Evolutionary conservation across 2,888 invertebrate species (phyloP), one percentile per base, ranked within the genome.

Genomic region (Unio pictorum): DNA sequence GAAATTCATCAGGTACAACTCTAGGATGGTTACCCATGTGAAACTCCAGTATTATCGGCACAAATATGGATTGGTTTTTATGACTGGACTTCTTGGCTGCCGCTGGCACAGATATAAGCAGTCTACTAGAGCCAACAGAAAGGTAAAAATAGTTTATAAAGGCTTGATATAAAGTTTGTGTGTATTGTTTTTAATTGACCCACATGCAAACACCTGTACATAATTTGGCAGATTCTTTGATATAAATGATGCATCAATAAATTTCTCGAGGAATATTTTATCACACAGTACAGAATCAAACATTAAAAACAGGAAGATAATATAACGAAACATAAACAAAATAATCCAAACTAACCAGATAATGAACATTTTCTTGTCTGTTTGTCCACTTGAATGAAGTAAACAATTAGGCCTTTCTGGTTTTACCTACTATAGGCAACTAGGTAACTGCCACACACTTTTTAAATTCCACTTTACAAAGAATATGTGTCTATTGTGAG

Each of bases 51-150:
- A 84, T 71, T 88, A 88, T 71, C 75, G 81, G 34, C 84, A 84
- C 67, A 84, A 86, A 72, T 88, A 88, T 76, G 81, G 83, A 60
- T 73, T 81, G 56, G 84, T 86, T 34, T 86, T 81, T 61, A 82
- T 88, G 82, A 87, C 88, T 7, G 88, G 88, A 6, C 67, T 84
- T 7, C 78, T 87, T 20, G 88, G 88, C 1, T 88, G 88, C 72
- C 72, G 87, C 62, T 88, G 88, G 88, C 86, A 87, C 64, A 79
- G 88, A 26, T 88, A 88, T 75, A 84, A 87, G 72, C 88, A 88
- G 76, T 87, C 87, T 7, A 85, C 80, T 15, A 74, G 82, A 57
- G 81, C 81, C 63, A 86, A 81, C 66, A 81, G 82, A 68, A 87
- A 84, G 84, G 88, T 87, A 68, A 69, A 68, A 20, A 58, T 11